Evolutionary conservation across 2,797 vertebrate species (phyloP), one percentile per base, ranked within the genome.

Genomic region (Mustela erminea): DNA sequence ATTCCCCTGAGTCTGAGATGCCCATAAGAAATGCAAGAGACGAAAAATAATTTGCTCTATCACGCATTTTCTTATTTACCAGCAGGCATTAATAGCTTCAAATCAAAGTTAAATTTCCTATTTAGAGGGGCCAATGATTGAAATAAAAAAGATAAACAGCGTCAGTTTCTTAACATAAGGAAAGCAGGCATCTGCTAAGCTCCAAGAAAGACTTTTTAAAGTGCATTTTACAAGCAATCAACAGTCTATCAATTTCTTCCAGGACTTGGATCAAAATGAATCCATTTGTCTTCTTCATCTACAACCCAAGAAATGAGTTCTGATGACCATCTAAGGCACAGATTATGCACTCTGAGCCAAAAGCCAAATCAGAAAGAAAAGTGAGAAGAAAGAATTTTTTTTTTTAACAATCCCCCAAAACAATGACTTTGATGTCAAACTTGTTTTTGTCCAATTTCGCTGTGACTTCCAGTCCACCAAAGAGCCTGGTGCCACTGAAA

Each of bases 111-210:
- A 89, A 74, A 75, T 58, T 58, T 93, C 56, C 80, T 94, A 77
- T 41, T 72, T 52, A 81, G 58, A 96, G 21, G n/a, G 54, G 25
- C 74, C 49, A 87, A 8, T 72, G 68, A 60, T 54, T 46, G 43
- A 97, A 96, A 94, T 88, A 43, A 93, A 68, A 85, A 66, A 78
- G 75, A 96, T 38, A 90, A 94, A 92, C 25, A 89, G 8, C 20
- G 27, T 82, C 27, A 32, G 23, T 23, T 95, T 43, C 27, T 75
- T 90, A n/a, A 58, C 41, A 49, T 43, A 84, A 77, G 1, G 38
- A 94, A 91, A 84, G 29, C n/a, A 93, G 18, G 29, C 7, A 43
- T 93, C 60, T 85, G 35, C 27, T 86, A n/a, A 74, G 14, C 87
- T 95, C 78, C 56, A 77, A 93, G 38, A 64, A 0, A 74, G 35